These are phyloP conservation scores for Vulpes vulpes DNA, from an alignment of 2,113 vertebrate species.

Conservation along the genomic window DNA sequence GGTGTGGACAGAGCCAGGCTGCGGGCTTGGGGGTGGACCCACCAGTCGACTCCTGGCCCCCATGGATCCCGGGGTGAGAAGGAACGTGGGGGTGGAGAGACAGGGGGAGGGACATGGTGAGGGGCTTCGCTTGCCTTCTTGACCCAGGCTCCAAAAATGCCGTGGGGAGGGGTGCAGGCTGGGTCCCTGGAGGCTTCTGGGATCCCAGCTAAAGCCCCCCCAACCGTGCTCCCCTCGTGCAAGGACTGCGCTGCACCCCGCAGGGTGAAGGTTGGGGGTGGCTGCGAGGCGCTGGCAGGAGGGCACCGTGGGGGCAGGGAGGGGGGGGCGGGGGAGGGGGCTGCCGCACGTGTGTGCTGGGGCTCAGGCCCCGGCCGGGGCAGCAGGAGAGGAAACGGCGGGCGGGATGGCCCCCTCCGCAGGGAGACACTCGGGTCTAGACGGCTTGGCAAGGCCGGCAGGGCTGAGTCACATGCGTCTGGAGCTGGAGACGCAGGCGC, in stretches of 20 bases:
- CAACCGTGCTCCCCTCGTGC: neutral
- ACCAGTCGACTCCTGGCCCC: neutral
- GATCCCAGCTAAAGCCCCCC: neutral
- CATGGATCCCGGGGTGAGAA: neutral
- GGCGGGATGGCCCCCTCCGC: constrained; percentile 55
- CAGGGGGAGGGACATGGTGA: neutral
- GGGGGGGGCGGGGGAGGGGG: neutral
- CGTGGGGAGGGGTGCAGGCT: neutral
- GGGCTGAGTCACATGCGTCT: constrained; percentile 81
- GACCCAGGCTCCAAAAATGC: neutral
- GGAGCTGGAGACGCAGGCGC: constrained; percentile 68
- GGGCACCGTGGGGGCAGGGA: neutral
- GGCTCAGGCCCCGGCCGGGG: neutral
- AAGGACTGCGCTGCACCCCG: too few relatives aligned
- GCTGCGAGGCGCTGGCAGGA: neutral
- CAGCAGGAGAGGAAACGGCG: constrained; percentile 55
- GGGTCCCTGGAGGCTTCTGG: too few relatives aligned
- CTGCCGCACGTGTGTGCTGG: neutral
- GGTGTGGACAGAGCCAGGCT: neutral
- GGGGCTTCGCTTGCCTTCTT: neutral
- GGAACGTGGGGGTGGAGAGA: neutral
- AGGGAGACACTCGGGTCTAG: constrained; percentile 80
- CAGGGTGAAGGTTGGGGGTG: neutral
- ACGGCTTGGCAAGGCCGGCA: constrained; percentile 76
- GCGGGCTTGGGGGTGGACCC: neutral